Evolutionary conservation across 2,888 invertebrate genomes (phyloP), one percentile per base, ranked within the genome.

Genomic region (Acleris sparsana): DNA sequence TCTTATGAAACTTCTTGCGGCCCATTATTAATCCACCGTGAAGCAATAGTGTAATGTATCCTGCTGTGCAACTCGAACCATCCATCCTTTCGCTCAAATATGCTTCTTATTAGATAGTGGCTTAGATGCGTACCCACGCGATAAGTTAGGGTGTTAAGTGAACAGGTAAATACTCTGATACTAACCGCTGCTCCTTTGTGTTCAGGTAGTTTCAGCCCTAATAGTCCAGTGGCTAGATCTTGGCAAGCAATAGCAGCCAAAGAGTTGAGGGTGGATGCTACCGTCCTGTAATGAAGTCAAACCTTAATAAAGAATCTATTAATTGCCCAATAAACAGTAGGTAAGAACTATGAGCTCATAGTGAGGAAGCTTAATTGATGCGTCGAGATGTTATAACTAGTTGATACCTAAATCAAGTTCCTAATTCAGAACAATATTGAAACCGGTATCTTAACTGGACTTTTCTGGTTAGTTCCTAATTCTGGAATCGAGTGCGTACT

Each of bases 241-340:
- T 98, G 96, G 77, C 97, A 95, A 0, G 97, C 96, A 33, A 98
- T 96, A 1, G 99, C 98, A 0, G 99, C 96, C 70, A 99, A 88
- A 0, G 98, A 98, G 81, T 98, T 99, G 64, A 99, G 85, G 0
- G 98, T 98, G n/a, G 98, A 97, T 0, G 98, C 98, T 5, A 99
- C 97, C 6, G 99, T 99, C 75, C 98, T 99, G 87, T 59, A 89
- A 65, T 51, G 25, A 61, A 51, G 13, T 25, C 5, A 25, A 13
- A 13, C 13, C 13, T 39, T 9, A 3, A 39, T 39, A 4, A 39
- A 13, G 13, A 39, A 39, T 39, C 33, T 7, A 33, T 33, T 33
- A 33, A 9, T 33, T 33, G 33, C 33, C 9, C 33, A 9, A 33
- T 33, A 9, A 33, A 33, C 33, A 33, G 33, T 29, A 9, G 7